Evolutionary conservation across 1,140 invertebrate species (phyloP).

Genomic region (Drosophila subobscura): DNA sequence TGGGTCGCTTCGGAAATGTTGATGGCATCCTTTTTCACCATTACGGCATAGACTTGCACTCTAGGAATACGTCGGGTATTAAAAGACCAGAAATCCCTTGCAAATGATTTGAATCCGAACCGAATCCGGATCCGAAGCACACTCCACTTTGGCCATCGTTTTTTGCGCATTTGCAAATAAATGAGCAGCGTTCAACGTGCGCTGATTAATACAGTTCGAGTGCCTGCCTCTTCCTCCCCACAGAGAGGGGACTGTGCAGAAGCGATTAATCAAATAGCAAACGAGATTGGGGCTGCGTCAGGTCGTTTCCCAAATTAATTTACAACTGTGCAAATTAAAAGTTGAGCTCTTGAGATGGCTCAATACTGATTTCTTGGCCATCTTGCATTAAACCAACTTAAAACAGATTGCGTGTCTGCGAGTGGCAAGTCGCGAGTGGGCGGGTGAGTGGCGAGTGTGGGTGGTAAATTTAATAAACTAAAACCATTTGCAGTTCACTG

Average conservation of each 20-base stretch:
- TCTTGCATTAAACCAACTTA: conserved; percentile 76
- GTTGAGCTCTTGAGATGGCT: conserved; percentile 43
- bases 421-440: background rate
- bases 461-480: conserved; percentile 80
- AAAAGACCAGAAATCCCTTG: conserved; percentile 8
- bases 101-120: no score
- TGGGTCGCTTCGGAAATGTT: no score
- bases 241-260: conserved; percentile 27
- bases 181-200: conserved; percentile 70
- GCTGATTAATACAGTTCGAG: conserved; percentile 77
- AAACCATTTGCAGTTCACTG: conserved; percentile 82
- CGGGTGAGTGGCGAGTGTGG: conserved; percentile 11
- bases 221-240: conserved; percentile 6
- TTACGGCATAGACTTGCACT: no score
- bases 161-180: conserved; percentile 77
- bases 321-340: conserved; percentile 69
- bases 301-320: conserved; percentile 64
- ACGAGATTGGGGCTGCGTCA: conserved; percentile 39
- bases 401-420: conserved; percentile 41
- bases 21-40: no score
- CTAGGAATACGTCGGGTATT: no score
- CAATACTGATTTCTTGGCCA: conserved; percentile 69
- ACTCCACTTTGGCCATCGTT: conserved; percentile 37
- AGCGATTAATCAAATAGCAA: conserved; percentile 77
- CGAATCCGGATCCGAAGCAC: conserved; percentile 7